These are phyloP conservation scores for Heliothis peltigera DNA, from an alignment of 2,888 invertebrate genomes.

Conservation along the genomic window DNA sequence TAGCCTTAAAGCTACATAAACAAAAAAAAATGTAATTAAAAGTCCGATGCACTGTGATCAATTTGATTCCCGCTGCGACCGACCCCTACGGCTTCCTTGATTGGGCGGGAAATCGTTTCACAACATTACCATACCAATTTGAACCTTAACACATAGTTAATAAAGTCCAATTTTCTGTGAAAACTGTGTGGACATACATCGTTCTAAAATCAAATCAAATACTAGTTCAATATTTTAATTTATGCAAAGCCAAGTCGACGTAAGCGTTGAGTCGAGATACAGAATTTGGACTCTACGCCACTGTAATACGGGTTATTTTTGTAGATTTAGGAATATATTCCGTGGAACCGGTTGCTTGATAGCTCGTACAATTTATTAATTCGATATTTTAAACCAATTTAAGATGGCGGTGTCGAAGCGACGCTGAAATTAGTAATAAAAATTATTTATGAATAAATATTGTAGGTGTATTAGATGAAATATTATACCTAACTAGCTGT, in stretches of 20 bases:
- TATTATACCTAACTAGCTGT: no score
- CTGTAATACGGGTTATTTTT: not conserved
- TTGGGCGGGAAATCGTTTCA: constrained; percentile 13
- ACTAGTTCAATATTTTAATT: constrained; percentile 46
- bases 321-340: not conserved
- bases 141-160: fast-evolving
- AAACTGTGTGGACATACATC: constrained; percentile 1
- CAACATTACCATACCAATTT: constrained; percentile 5
- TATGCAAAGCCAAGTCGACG: constrained; percentile 8
- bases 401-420: constrained; percentile 61
- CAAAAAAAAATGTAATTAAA: constrained; percentile 33
- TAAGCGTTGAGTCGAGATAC: constrained; percentile 1
- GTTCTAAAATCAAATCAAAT: constrained; percentile 14
- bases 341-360: constrained; percentile 4
- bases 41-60: constrained; percentile 24
- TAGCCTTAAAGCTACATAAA: constrained; percentile 13
- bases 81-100: constrained; percentile 51
- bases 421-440: not conserved
- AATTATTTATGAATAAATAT: not conserved
- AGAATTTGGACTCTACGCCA: not conserved
- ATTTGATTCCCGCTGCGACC: constrained; percentile 50
- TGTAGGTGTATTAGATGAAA: no score
- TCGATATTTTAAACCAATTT: constrained; percentile 59
- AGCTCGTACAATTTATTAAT: constrained; percentile 49
- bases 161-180: not conserved